A percentile compares a stretch with the other conserved stretches of the same genome.
These are phyloP conservation scores for Myotis davidii DNA, from an alignment of 2,113 vertebrate species.

Conservation along the genomic window DNA sequence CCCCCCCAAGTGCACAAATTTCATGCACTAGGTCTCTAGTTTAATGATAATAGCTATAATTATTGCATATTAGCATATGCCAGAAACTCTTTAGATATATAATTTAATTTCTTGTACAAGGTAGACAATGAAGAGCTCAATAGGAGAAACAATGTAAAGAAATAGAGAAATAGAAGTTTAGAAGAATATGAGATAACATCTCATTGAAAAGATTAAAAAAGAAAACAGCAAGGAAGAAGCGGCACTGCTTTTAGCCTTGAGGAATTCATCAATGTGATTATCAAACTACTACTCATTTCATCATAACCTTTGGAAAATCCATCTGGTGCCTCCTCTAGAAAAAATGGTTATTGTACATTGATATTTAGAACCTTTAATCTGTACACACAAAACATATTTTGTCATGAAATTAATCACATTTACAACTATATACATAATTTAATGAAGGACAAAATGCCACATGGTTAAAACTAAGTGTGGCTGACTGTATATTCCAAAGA, in stretches of 20 bases:
- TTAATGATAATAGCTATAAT: neutral
- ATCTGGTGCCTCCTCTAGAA: neutral
- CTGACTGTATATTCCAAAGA: neutral
- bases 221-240: neutral
- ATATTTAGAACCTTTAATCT: conserved; percentile 9
- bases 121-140: neutral
- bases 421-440: neutral
- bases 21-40: neutral
- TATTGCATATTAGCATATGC: neutral
- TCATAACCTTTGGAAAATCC: neutral
- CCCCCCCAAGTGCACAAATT: too few relatives aligned
- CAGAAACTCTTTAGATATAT: neutral
- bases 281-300: neutral
- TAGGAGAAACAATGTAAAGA: neutral
- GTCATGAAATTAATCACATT: neutral
- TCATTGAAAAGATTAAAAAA: neutral
- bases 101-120: conserved; percentile 4
- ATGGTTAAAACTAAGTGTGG: neutral
- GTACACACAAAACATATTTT: neutral
- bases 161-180: conserved; percentile 5
- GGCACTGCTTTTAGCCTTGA: neutral
- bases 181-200: neutral
- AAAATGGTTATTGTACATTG: neutral
- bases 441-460: neutral
- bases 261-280: neutral